Percentiles rank a stretch among this genome's conserved stretches.
Conservation (phyloP, 2,113 vertebrate genomes). For the Gymnorhina tibicen region DNA sequence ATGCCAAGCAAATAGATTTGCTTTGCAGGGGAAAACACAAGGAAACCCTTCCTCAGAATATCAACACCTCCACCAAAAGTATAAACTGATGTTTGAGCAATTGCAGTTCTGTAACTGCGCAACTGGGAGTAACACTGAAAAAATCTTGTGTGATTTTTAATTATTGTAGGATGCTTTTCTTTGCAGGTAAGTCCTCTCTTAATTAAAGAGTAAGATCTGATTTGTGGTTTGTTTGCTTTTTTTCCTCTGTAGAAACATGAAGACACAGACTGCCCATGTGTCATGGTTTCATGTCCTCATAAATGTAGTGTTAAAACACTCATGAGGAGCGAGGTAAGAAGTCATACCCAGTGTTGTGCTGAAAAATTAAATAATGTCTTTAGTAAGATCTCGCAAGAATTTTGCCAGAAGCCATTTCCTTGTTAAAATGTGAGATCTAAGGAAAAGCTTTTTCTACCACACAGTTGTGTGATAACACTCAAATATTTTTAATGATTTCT, state of each 20-base stretch:
- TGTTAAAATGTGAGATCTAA: neutral
- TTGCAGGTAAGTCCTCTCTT: neutral
- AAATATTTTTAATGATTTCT: neutral
- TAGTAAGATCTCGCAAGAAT: conserved; percentile 8
- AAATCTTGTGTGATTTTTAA: neutral
- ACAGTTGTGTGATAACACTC: conserved; percentile 40
- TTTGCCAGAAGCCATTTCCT: conserved; percentile 3
- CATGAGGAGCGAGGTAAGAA: conserved; percentile 90
- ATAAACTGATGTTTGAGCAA: neutral
- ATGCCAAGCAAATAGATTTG: neutral
- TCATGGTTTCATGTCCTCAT: conserved; percentile 92
- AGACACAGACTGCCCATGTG: conserved; percentile 90
- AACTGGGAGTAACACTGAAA: neutral
- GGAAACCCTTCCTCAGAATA: neutral
- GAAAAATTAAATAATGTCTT: neutral
- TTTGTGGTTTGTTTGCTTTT: conserved; percentile 31
- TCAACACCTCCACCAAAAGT: neutral
- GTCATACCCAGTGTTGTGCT: neutral
- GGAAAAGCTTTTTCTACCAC: conserved; percentile 31
- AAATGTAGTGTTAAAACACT: conserved; percentile 89
- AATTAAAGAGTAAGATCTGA: neutral
- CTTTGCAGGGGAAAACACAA: neutral
- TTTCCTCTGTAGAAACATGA: conserved; percentile 87
- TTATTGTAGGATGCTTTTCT: neutral
- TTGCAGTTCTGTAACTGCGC: neutral